These are phyloP conservation scores for Sphinx pinastri DNA, from an alignment of 2,888 invertebrate genomes.

Conservation along the genomic window DNA sequence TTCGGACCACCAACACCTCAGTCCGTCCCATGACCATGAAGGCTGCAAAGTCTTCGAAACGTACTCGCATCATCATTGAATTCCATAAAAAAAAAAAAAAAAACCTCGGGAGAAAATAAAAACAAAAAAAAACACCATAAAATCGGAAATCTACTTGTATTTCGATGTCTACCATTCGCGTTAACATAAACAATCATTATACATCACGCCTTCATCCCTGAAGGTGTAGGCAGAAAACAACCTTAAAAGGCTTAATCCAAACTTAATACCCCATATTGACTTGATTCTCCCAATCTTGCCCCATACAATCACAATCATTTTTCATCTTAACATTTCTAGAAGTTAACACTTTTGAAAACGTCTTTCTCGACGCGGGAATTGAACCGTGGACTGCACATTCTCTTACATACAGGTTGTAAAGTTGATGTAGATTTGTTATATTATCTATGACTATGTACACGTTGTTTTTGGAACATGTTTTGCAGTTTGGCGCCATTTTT, in stretches of 20 bases:
- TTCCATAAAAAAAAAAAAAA: no score
- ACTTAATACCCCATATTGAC: constrained; percentile 25
- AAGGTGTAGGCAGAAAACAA: background rate
- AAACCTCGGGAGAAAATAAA: no score
- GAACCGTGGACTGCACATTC: constrained; percentile 48
- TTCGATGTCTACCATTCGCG: no score
- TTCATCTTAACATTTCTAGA: constrained; percentile 60
- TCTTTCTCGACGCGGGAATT: constrained; percentile 62
- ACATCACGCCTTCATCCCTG: no score
- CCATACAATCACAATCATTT: constrained; percentile 54
- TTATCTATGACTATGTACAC: constrained; percentile 53
- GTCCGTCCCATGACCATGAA: no score
- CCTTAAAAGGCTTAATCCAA: constrained; percentile 4
- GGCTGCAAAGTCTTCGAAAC: no score
- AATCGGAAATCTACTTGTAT: no score
- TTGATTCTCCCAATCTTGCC: constrained; percentile 30
- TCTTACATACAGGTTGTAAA: constrained; percentile 57
- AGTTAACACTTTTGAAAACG: constrained; percentile 58
- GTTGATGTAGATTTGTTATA: constrained; percentile 60
- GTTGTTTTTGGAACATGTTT: constrained; percentile 43
- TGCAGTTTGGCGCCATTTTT: constrained; percentile 55
- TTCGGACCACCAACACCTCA: no score
- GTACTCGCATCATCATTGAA: no score
- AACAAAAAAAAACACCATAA: no score
- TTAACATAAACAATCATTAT: no score